Evolutionary conservation across 2,797 vertebrate species (phyloP).

Genomic region (Sphaeramia orbicularis): DNA sequence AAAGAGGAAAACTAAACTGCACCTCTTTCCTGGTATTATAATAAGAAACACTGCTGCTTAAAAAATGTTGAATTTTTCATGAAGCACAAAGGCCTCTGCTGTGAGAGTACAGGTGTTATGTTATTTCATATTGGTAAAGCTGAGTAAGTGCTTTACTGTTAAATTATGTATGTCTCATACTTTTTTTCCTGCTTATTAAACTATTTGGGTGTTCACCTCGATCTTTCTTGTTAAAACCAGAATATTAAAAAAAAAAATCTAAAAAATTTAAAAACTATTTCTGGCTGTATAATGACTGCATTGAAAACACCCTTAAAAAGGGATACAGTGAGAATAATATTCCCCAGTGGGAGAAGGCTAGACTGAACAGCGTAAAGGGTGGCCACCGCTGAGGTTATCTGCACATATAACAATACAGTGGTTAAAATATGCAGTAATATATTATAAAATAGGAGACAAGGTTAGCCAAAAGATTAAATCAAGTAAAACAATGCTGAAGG

Average conservation of each 20-base stretch:
- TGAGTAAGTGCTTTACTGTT: conserved; percentile 66
- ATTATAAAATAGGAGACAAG: background rate
- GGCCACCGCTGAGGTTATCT: background rate
- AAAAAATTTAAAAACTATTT: conserved; percentile 28
- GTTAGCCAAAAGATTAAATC: background rate
- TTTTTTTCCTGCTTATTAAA: conserved; percentile 53
- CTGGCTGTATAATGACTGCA: conserved; percentile 18
- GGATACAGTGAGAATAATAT: conserved; percentile 13
- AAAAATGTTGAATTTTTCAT: conserved; percentile 72
- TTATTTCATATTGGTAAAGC: conserved; percentile 58
- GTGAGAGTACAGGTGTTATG: conserved; percentile 55
- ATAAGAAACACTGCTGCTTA: conserved; percentile 45
- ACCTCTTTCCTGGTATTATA: conserved; percentile 46
- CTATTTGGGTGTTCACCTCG: conserved; percentile 33
- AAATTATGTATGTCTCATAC: conserved; percentile 62
- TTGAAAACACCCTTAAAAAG: background rate
- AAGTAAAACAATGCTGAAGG: background rate
- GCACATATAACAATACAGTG: background rate
- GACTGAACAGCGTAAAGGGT: background rate
- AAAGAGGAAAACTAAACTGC: conserved; percentile 37
- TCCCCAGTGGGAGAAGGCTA: background rate
- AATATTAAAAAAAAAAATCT: background rate
- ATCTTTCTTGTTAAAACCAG: conserved; percentile 17
- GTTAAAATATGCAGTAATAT: background rate
- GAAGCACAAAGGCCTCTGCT: conserved; percentile 42